Base-by-base conservation (phyloP, 2,113 vertebrate genomes). In the Coptodon bakossiorum region DNA sequence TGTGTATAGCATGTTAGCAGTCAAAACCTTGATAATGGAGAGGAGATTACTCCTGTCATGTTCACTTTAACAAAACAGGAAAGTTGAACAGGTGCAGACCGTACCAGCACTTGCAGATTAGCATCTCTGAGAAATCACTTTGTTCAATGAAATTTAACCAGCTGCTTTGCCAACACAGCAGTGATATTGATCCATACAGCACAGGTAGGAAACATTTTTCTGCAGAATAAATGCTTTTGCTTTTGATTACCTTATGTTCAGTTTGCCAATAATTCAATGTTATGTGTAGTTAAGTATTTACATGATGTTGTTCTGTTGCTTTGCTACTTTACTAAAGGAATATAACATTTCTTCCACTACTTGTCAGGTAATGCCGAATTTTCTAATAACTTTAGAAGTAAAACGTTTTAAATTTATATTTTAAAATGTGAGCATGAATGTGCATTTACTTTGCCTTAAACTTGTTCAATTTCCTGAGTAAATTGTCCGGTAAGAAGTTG, bases 191-290 rank as follows among this genome's bases (percentile, higher is more conserved):
- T 76, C 14, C 8, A 2, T 29, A 48, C 6, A 76, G 24, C 24
- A 29, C 71, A 29, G 43, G 24, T 19, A 17, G 43, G 43, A 43
- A 76, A 76, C 71, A 29, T 29, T 48, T 76, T 76, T 48, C 24
- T 48, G 24, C 43, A 48, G 43, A 76, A 48, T 76, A 76, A 29
- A 9, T 29, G 24, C 71, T 76, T 76, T 76, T 76, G 68, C 22
- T 76, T 76, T 76, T 48, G 24, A 19, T 38, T 29, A 48, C 71
- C 24, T 76, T 76, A 76, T 48, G 40, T 76, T 48, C 68, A 76
- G 40, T 76, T 76, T 76, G 6, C 22, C 71, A 76, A 27, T 48
- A 45, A 76, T 48, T 45, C 24, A 76, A 19, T 31, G 9, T 29
- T 76, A 29, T 50, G 43, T 50, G 4, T 48, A 48, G 43, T 76